Percentiles rank a stretch among this genome's conserved stretches.
Evolutionary conservation across 2,113 vertebrate genomes (phyloP).

Genomic region (Glaucidium brasilianum): DNA sequence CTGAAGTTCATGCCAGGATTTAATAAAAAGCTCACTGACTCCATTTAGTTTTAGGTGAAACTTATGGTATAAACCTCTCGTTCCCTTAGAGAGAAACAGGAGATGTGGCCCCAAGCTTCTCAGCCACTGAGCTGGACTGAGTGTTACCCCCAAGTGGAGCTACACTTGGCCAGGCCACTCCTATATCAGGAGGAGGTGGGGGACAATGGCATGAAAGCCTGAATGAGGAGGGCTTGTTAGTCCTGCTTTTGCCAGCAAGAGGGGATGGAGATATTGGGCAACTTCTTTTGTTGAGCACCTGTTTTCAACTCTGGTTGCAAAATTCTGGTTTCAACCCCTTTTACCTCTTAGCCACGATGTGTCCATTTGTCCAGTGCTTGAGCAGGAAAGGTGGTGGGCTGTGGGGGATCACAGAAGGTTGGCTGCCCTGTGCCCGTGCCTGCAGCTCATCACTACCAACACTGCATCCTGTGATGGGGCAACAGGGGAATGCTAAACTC

Average conservation of each 20-base stretch:
- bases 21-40: background rate
- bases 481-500: background rate
- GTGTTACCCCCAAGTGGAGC: background rate
- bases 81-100: background rate
- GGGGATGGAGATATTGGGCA: background rate
- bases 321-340: background rate
- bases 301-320: background rate
- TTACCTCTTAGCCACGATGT: fast-evolving
- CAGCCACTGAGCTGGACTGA: background rate
- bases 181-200: background rate
- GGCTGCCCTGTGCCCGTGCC: background rate
- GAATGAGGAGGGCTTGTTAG: background rate
- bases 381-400: background rate
- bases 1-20: background rate
- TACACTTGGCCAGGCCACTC: background rate
- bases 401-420: background rate
- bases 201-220: fast-evolving
- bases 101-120: background rate
- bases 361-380: background rate
- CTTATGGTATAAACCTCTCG: background rate
- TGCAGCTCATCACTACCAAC: background rate
- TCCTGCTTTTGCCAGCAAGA: background rate
- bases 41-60: background rate
- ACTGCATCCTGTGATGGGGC: background rate
- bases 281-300: background rate